Conservation (phyloP, 2,113 vertebrate species). For the Vulpes vulpes region DNA sequence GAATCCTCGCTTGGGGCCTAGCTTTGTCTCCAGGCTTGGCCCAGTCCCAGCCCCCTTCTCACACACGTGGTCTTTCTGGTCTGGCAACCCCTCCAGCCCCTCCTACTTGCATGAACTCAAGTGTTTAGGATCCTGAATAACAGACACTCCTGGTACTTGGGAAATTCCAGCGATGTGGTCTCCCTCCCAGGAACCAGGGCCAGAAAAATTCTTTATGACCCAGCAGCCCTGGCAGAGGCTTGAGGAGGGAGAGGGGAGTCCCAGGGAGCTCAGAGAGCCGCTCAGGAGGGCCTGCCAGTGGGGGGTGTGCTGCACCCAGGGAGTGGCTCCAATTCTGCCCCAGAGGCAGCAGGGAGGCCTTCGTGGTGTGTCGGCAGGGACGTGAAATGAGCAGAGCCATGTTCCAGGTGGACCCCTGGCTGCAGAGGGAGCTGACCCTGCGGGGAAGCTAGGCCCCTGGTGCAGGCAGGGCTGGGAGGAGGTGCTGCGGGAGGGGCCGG, state of each 20-base stretch:
- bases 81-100: neutral
- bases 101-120: neutral
- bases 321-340: neutral
- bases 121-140: neutral
- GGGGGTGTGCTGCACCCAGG: rapidly evolving
- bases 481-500: too few relatives aligned
- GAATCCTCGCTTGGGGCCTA: too few relatives aligned
- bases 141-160: neutral
- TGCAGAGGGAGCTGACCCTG: rapidly evolving
- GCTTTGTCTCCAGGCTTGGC: neutral
- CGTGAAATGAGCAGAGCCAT: too few relatives aligned
- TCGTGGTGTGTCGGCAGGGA: neutral
- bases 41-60: neutral
- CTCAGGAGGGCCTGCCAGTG: neutral
- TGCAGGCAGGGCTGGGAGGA: too few relatives aligned
- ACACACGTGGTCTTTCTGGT: neutral
- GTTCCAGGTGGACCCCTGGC: neutral
- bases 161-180: neutral
- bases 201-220: neutral
- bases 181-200: neutral
- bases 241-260: too few relatives aligned
- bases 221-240: neutral
- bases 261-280: neutral
- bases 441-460: too few relatives aligned
- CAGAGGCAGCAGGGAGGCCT: neutral